phyloP scores from a whole-genome alignment of 2,888 invertebrate species.

The Pandemis corylana region DNA sequence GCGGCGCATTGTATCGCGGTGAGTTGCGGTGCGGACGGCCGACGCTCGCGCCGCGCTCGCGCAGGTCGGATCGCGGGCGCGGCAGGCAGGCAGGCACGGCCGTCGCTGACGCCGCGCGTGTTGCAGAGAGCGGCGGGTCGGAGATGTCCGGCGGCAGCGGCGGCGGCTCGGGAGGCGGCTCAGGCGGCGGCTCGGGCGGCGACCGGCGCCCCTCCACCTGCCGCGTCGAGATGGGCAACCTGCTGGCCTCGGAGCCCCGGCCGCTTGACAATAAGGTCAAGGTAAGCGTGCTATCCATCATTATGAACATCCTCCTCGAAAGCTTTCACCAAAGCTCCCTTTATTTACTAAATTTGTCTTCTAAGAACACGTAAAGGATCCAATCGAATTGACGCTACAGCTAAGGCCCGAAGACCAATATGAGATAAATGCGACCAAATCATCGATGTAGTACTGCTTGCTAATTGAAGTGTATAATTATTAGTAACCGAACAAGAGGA shows the following conservation, averaged over 20 bases:
- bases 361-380: background rate
- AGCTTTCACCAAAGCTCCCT: background rate
- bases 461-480: background rate
- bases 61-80: slow-evolving; percentile 37
- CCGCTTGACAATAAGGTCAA: slow-evolving; percentile 90
- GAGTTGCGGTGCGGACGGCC: slow-evolving; percentile 43
- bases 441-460: background rate
- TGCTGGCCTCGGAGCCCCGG: slow-evolving; percentile 87
- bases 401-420: background rate
- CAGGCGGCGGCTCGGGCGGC: slow-evolving; percentile 76
- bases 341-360: background rate
- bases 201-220: slow-evolving; percentile 78
- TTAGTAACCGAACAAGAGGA: background rate
- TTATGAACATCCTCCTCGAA: background rate
- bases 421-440: background rate
- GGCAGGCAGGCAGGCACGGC: slow-evolving; percentile 16
- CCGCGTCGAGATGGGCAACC: slow-evolving; percentile 86
- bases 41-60: slow-evolving; percentile 23
- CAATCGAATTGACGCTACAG: background rate
- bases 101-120: slow-evolving; percentile 43
- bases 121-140: slow-evolving; percentile 57
- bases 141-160: slow-evolving; percentile 51
- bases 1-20: slow-evolving; percentile 60
- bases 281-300: slow-evolving; percentile 73
- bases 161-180: slow-evolving; percentile 62